Percentiles rank a stretch among this genome's conserved stretches.
Conservation (phyloP, 2,888 invertebrate species). For the Perdita meconis region DNA sequence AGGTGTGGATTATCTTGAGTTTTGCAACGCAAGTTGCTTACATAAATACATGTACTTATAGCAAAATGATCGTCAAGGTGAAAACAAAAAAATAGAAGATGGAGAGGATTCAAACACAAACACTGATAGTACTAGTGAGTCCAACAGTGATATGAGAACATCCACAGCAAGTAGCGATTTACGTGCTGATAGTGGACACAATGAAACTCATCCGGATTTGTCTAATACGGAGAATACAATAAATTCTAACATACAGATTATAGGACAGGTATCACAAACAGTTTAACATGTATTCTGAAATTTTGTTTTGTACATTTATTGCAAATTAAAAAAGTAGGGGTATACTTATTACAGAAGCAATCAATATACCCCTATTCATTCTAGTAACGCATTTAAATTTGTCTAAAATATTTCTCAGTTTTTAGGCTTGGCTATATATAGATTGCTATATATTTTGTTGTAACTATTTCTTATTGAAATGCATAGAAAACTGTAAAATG, state of each 20-base stretch:
- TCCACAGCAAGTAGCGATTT: constrained; percentile 40
- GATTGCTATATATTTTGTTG: constrained; percentile 27
- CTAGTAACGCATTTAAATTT: constrained; percentile 17
- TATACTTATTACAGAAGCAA: constrained; percentile 27
- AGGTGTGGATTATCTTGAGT: constrained; percentile 47
- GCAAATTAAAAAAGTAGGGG: constrained; percentile 19
- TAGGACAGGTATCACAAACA: constrained; percentile 72
- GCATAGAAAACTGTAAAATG: constrained; percentile 6
- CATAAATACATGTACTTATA: constrained; percentile 74
- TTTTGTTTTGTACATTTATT: constrained; percentile 46
- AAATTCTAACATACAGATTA: constrained; percentile 63
- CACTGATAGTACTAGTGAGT: constrained; percentile 51
- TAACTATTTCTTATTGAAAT: constrained; percentile 14
- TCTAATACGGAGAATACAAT: constrained; percentile 56
- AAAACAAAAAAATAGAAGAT: constrained; percentile 62
- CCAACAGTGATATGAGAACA: constrained; percentile 58
- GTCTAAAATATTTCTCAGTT: constrained; percentile 15
- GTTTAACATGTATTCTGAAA: constrained; percentile 65
- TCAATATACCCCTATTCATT: constrained; percentile 22
- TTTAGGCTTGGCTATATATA: constrained; percentile 34
- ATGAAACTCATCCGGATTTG: constrained; percentile 55
- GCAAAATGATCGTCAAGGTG: constrained; percentile 71
- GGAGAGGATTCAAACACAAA: constrained; percentile 61
- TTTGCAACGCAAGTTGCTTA: constrained; percentile 51
- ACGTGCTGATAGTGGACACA: constrained; percentile 49